Percentiles rank a stretch among this genome's conserved stretches.
phyloP scores from a whole-genome alignment of 2,797 vertebrate genomes.

The Sebastes miniatus region DNA sequence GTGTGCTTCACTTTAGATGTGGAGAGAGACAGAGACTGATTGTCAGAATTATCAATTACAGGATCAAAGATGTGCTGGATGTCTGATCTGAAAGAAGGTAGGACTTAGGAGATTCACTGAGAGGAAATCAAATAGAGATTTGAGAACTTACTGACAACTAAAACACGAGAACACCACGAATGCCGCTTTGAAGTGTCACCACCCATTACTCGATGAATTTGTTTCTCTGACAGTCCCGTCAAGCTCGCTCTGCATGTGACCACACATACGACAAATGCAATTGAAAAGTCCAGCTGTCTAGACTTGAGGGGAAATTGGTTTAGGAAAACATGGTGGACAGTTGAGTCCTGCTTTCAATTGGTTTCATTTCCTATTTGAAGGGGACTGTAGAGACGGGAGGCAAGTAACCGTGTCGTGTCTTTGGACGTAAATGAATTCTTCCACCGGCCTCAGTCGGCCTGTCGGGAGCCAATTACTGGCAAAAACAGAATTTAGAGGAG shows the following conservation, averaged over 20 bases:
- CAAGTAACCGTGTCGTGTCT: conserved; percentile 21
- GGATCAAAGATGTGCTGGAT: conserved; percentile 54
- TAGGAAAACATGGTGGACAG: conserved; percentile 45
- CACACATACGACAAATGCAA: conserved; percentile 43
- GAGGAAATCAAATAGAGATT: conserved; percentile 41
- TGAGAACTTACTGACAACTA: conserved; percentile 24
- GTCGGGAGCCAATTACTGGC: conserved; percentile 50
- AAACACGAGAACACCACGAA: conserved; percentile 3
- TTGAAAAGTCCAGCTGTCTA: conserved; percentile 53
- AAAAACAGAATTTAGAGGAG: conserved; percentile 12
- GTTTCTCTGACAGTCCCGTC: conserved; percentile 21
- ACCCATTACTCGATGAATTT: conserved; percentile 40
- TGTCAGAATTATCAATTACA: conserved; percentile 60
- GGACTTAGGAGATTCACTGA: conserved; percentile 13
- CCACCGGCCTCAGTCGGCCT: conserved; percentile 22
- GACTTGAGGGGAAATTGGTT: conserved; percentile 62
- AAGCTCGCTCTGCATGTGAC: conserved; percentile 35
- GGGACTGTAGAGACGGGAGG: background rate
- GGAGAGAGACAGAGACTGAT: conserved; percentile 40
- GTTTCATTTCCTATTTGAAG: conserved; percentile 50
- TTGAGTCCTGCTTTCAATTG: conserved; percentile 27
- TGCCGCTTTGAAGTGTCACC: conserved; percentile 44
- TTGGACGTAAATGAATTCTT: conserved; percentile 50
- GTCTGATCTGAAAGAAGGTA: conserved; percentile 29
- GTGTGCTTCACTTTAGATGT: conserved; percentile 33